Evolutionary conservation across 2,797 vertebrate genomes (phyloP).

Genomic region (Choloepus didactylus): DNA sequence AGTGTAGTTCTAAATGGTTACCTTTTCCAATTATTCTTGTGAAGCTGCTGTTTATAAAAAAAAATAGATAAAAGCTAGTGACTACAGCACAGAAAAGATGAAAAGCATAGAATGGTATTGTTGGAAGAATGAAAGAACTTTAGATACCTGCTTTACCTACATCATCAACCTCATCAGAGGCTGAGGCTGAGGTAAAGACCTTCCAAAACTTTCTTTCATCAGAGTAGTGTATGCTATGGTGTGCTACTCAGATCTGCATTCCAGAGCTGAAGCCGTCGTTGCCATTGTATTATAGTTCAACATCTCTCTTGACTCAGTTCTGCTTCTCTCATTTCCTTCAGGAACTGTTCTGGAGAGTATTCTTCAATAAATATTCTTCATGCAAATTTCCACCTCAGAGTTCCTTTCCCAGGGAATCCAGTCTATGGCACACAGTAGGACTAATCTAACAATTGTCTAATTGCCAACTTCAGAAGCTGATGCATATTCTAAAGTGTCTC

Average conservation of each 20-base stretch:
- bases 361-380: background rate
- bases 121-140: conserved; percentile 45
- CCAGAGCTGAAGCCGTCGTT: background rate
- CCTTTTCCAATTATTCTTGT: conserved; percentile 84
- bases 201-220: background rate
- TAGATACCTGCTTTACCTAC: background rate
- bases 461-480: background rate
- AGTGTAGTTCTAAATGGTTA: conserved; percentile 81
- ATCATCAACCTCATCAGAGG: background rate
- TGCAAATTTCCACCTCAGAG: background rate
- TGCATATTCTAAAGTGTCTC: background rate
- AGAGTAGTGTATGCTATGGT: background rate
- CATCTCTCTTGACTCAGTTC: background rate
- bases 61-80: conserved; percentile 76
- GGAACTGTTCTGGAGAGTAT: background rate
- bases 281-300: background rate
- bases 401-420: background rate
- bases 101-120: background rate
- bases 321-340: background rate
- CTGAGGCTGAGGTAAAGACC: background rate
- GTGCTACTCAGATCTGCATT: background rate
- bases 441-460: background rate
- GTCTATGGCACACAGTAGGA: background rate
- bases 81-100: background rate
- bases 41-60: conserved; percentile 70